Percentiles rank a stretch among this genome's conserved stretches.
These are phyloP conservation scores for Eubasilissa regina DNA, from an alignment of 1,140 invertebrate species.

Conservation along the genomic window DNA sequence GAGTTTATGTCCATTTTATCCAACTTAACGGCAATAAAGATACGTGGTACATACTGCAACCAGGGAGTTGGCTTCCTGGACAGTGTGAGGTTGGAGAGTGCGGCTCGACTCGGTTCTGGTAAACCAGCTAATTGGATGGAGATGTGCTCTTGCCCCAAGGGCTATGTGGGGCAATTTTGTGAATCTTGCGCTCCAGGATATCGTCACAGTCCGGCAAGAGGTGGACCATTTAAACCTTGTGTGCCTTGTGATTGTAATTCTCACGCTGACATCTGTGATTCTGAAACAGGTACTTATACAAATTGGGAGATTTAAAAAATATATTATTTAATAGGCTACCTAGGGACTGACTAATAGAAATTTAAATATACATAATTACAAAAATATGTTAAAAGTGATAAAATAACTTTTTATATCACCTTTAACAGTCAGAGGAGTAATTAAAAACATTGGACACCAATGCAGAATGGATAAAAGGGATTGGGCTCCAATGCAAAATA, in stretches of 20 bases:
- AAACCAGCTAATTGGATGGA: slow-evolving; percentile 93
- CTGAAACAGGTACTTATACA: slow-evolving; percentile 83
- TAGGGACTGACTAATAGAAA: no score
- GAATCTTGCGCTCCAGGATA: slow-evolving; percentile 97
- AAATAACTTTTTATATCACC: no score
- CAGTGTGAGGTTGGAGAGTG: slow-evolving; percentile 90
- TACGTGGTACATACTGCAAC: slow-evolving; percentile 91
- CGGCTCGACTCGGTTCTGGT: slow-evolving; percentile 85
- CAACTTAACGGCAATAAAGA: slow-evolving; percentile 95
- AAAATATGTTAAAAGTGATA: no score
- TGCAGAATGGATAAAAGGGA: no score
- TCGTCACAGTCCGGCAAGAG: slow-evolving; percentile 90
- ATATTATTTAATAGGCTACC: no score
- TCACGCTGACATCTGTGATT: slow-evolving; percentile 96
- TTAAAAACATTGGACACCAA: no score
- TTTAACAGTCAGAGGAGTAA: no score
- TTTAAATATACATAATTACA: no score
- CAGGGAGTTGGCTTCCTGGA: slow-evolving; percentile 90
- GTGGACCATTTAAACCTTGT: slow-evolving; percentile 93
- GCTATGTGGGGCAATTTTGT: slow-evolving; percentile 96
- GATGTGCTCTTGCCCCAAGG: slow-evolving; percentile 92
- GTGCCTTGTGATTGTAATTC: slow-evolving; percentile 96
- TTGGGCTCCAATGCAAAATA: no score
- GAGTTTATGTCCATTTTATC: slow-evolving; percentile 94
- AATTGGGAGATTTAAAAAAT: background rate